Evolutionary conservation across 2,113 vertebrate genomes (phyloP), one percentile per base, ranked within the genome.

Genomic region (Maccullochella peelii): DNA sequence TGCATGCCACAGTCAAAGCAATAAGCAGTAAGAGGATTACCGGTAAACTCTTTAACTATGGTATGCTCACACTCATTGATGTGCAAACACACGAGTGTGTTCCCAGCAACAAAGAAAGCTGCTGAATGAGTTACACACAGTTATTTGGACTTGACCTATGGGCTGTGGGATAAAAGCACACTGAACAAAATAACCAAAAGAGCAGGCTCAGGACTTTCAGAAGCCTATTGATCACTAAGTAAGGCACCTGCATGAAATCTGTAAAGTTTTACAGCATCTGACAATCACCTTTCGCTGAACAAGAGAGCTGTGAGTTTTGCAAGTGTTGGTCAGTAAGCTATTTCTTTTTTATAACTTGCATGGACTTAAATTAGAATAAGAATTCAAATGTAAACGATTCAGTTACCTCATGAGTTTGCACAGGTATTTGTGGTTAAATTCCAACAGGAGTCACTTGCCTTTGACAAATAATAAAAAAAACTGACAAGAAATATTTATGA

Each of bases 21-120:
- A 61, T 82, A 44, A 47, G 80, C 20, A 58, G 30, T 42, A 57
- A 67, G 38, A 44, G 54, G 59, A 6, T 82, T 77, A 76, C 33
- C 50, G 66, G 61, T 73, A 62, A 73, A 75, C 5, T 68, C 73
- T 83, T 71, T 59, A 87, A 78, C 63, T 77, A 66, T 57, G 59
- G 36, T 73, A 54, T 61, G 80, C 20, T 77, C 23, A 59, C 20
- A 50, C 69, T 88, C 23, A 61, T 47, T 82, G 55, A 59, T n/a
- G 73, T 79, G 49, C 55, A 76, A 65, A 63, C 38, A 33, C 50
- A 72, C 10, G 0, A 54, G 54, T 49, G 16, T 72, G 38, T 57
- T 74, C n/a, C 65, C 74, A 73, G 54, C 33, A 42, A 49, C 36
- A 76, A 61, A 44, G 21, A 77, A 66, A 72, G 49, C 66, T 70